Percentiles rank a stretch among this genome's conserved stretches.
These are phyloP conservation scores for Psephotus haematonotus DNA, from an alignment of 2,113 vertebrate species.

Conservation along the genomic window DNA sequence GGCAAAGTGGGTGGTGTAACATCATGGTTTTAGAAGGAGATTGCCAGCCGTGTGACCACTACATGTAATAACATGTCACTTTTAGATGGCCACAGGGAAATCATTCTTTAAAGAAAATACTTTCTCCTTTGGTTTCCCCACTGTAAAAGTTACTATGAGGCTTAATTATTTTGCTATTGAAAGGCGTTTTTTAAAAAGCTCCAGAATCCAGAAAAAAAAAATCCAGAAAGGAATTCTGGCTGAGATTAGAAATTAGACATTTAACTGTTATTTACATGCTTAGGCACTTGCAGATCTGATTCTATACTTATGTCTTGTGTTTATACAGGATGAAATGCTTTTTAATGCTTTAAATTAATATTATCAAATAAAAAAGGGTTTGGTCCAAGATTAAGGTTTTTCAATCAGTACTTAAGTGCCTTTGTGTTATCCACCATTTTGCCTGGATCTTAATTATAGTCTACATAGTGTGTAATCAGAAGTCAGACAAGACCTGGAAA, in stretches of 20 bases:
- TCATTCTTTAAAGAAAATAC: background rate
- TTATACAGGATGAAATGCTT: background rate
- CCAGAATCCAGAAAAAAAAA: background rate
- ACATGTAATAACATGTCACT: background rate
- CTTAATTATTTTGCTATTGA: background rate
- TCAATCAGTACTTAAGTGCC: background rate
- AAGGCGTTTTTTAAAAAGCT: background rate
- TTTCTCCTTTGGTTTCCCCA: background rate
- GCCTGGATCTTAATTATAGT: background rate
- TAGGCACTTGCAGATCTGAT: background rate
- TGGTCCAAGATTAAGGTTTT: background rate
- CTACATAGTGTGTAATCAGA: background rate
- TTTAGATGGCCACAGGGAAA: background rate
- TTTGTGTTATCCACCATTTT: background rate
- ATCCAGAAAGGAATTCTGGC: background rate
- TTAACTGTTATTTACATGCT: background rate
- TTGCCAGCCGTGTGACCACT: background rate
- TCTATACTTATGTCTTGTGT: background rate
- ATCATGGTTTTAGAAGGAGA: background rate
- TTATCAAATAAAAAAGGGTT: background rate
- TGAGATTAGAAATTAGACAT: background rate
- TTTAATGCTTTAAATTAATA: background rate
- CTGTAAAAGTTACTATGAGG: background rate
- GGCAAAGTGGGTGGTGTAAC: background rate
- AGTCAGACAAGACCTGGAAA: background rate